These are phyloP conservation scores for Ia io DNA, from an alignment of 2,113 vertebrate species.

Conservation along the genomic window DNA sequence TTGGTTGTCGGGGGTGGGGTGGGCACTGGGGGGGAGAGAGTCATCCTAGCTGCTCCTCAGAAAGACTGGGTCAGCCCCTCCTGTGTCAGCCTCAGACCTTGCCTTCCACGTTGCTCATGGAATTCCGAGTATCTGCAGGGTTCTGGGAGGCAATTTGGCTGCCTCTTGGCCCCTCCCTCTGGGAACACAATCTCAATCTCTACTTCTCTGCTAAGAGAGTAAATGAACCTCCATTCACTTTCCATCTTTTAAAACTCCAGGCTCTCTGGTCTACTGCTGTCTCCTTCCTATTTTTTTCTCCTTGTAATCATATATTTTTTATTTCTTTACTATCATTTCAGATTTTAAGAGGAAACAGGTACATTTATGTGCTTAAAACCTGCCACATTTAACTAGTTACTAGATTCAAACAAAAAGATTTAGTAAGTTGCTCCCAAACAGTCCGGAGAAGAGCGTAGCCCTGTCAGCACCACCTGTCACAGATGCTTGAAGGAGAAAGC, in stretches of 20 bases:
- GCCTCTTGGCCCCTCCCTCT: not conserved
- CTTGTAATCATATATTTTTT: not conserved
- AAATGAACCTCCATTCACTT: not conserved
- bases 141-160: not conserved
- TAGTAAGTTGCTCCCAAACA: not conserved
- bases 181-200: not conserved
- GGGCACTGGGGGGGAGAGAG: not conserved
- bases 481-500: not conserved
- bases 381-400: not conserved
- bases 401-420: not conserved
- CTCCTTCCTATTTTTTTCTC: not conserved
- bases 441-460: not conserved
- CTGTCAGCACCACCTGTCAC: not conserved
- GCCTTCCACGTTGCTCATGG: not conserved
- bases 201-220: not conserved
- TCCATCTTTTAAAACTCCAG: not conserved
- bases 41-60: not conserved
- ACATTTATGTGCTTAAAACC: not conserved
- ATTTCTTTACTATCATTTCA: not conserved
- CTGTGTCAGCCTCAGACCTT: not conserved
- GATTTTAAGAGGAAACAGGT: not conserved
- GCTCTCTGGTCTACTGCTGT: not conserved
- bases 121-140: not conserved
- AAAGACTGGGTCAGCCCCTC: not conserved
- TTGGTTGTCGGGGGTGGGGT: not conserved